Evolutionary conservation across 2,113 vertebrate genomes (phyloP).

Genomic region (Eira barbara): DNA sequence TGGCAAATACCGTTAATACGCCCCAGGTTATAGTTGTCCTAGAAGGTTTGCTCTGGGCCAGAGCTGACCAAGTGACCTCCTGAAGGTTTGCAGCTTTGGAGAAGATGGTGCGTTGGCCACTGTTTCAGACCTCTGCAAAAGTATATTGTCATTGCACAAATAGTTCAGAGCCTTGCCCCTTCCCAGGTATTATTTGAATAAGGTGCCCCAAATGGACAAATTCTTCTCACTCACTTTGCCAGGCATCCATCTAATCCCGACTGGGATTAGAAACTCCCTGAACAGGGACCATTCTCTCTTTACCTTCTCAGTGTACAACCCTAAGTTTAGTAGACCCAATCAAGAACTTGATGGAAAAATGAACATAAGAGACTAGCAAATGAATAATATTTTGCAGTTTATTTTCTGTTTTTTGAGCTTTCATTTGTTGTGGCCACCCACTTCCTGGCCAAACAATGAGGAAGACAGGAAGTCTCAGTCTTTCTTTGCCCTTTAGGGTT

Average conservation of each 20-base stretch:
- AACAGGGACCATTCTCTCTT: neutral
- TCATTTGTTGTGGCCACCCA: neutral
- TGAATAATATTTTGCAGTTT: neutral
- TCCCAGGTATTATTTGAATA: neutral
- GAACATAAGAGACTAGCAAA: neutral
- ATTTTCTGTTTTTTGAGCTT: neutral
- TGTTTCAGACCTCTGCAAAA: neutral
- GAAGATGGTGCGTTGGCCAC: neutral
- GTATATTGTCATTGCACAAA: neutral
- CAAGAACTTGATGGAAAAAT: neutral
- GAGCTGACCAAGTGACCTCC: neutral
- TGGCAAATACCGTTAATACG: neutral
- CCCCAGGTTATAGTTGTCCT: neutral
- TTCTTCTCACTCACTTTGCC: neutral
- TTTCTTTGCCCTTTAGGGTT: neutral
- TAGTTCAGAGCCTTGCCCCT: neutral
- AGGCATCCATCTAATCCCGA: neutral
- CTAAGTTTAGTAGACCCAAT: neutral
- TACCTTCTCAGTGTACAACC: neutral
- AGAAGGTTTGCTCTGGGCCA: neutral
- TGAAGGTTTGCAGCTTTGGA: neutral
- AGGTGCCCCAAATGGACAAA: neutral
- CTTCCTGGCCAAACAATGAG: neutral
- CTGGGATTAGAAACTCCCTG: neutral
- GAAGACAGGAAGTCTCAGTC: neutral